Base-by-base conservation (phyloP, 1,140 invertebrate species). In the Oscheius sp. region DNA sequence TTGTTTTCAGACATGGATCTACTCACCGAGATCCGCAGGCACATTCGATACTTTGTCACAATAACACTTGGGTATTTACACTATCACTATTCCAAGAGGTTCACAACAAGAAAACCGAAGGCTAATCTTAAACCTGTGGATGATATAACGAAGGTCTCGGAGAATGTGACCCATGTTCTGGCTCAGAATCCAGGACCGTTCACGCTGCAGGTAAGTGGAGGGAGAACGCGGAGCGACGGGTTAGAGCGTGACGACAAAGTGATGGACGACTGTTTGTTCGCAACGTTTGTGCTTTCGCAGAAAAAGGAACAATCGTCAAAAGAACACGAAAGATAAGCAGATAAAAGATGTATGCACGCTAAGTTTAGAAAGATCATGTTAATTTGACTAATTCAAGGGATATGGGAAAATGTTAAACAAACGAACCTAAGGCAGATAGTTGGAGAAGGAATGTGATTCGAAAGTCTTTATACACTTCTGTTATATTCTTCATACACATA, bases 111-210 rank as follows among this genome's bases (percentile, higher is more conserved):
- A 55, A 7, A 7, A 26, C 7, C 49, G 7, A 55, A 55, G 23
- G 7, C 4, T 7, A 23, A 55, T 13, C 49, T 55, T 7, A 15
- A 20, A 20, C 49, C 49, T 7, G 49, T 55, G 15, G 7, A 13
- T 7, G 49, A 55, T 55, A 23, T 55, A 7, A 55, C 49, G 7
- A 7, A 23, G 7, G 23, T 55, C 4, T 55, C 49, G 49, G 49
- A 23, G 7, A 55, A 26, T 20, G 23, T 55, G 7, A 55, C 49
- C 7, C 23, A 55, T 26, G 23, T 55, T 55, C 28, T 55, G 49
- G 49, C 7, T 7, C 49, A 55, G 28, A 55, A 55, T 55, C 49
- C 49, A 26, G 49, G 49, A 55, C 49, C 49, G 49, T 55, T 55
- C 23, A 55, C 49, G 7, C 49, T 55, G 28, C 49, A 55, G 49